Conservation (phyloP, 2,888 invertebrate genomes). For the Eurytoma californica region DNA sequence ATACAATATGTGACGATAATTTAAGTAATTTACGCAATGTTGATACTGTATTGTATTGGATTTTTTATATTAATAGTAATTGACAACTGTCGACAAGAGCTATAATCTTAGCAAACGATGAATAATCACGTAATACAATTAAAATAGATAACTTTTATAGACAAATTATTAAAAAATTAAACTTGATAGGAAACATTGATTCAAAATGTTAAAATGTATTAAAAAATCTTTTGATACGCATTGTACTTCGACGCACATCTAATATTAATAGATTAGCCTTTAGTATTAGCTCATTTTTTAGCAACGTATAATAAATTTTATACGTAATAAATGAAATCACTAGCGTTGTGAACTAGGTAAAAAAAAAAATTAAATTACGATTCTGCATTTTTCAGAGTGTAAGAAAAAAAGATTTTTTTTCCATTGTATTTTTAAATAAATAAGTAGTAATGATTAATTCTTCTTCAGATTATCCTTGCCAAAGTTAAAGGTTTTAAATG, state of each 20-base stretch:
- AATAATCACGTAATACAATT: slow-evolving; percentile 5
- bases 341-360: too few species aligned
- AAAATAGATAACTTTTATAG: background rate
- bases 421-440: slow-evolving; percentile 19
- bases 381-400: too few species aligned
- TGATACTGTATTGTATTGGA: background rate
- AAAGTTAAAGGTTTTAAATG: too few species aligned
- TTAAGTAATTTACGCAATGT: background rate
- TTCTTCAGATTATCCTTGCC: background rate
- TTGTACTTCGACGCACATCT: background rate
- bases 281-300: too few species aligned
- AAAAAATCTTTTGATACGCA: background rate
- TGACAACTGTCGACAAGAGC: background rate
- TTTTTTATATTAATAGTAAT: background rate
- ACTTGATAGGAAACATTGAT: background rate
- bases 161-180: background rate
- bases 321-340: too few species aligned
- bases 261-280: background rate
- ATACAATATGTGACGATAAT: background rate
- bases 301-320: too few species aligned
- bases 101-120: background rate
- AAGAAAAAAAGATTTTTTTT: too few species aligned
- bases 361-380: too few species aligned
- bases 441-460: background rate
- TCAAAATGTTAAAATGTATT: slow-evolving; percentile 6